phyloP scores from a whole-genome alignment of 2,888 invertebrate species.

The Amaurobius ferox region DNA sequence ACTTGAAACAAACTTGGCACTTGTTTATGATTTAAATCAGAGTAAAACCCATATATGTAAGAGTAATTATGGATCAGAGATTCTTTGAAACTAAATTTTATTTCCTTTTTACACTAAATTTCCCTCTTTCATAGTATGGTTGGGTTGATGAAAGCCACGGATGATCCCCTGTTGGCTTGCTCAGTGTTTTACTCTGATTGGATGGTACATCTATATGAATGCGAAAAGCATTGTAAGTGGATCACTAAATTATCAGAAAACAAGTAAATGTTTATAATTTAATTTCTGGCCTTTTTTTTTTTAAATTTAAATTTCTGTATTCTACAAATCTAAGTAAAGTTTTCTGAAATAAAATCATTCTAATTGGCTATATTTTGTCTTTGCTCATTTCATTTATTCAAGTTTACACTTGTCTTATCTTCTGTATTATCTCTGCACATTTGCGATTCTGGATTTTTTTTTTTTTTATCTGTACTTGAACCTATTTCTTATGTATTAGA shows the following conservation, averaged over 20 bases:
- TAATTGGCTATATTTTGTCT: constrained; percentile 37
- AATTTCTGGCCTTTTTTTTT: constrained; percentile 25
- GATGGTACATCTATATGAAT: not conserved
- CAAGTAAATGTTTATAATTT: constrained; percentile 21
- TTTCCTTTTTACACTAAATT: not conserved
- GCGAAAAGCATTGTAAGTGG: constrained; percentile 23
- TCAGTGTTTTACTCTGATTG: constrained; percentile 51
- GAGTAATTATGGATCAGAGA: not conserved
- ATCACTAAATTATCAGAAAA: constrained; percentile 59
- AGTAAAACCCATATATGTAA: constrained; percentile 50
- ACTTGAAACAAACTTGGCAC: not conserved
- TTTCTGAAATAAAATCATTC: constrained; percentile 47
- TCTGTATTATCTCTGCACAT: too few relatives aligned
- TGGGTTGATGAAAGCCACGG: constrained; percentile 48
- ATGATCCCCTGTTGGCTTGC: constrained; percentile 53
- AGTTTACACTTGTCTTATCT: too few relatives aligned
- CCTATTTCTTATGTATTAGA: too few relatives aligned
- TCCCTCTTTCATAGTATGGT: constrained; percentile 37
- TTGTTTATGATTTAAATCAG: constrained; percentile 11
- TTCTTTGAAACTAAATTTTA: not conserved
- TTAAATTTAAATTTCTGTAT: constrained; percentile 7
- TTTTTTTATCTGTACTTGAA: too few relatives aligned
- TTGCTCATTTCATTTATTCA: not conserved
- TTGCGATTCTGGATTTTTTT: too few relatives aligned
- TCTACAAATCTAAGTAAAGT: constrained; percentile 21